A percentile compares a stretch with the other conserved stretches of the same genome.
These are phyloP conservation scores for Amblyopsis rosae DNA, from an alignment of 2,113 vertebrate genomes.

Conservation along the genomic window DNA sequence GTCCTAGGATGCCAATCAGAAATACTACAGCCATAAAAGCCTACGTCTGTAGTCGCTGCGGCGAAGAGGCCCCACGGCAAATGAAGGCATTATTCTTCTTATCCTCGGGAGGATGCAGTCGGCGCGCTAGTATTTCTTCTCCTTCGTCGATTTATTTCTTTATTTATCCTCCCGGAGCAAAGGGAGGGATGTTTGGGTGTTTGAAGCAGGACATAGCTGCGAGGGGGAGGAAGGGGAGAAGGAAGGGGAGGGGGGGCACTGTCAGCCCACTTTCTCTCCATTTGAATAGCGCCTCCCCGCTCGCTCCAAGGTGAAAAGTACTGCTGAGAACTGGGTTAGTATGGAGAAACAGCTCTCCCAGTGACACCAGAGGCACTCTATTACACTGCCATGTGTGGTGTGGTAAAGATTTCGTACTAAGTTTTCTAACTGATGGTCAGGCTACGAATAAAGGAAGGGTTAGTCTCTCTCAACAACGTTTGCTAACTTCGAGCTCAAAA, in stretches of 20 bases:
- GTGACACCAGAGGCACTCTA: constrained; percentile 10
- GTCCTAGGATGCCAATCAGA: constrained; percentile 80
- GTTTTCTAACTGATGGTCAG: constrained; percentile 1
- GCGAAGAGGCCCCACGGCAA: constrained; percentile 71
- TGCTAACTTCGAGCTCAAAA: too few relatives aligned
- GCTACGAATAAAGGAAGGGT: too few relatives aligned
- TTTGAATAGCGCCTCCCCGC: constrained; percentile 68
- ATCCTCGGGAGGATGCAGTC: constrained; percentile 69
- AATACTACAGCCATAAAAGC: constrained; percentile 81
- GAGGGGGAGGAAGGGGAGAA: constrained; percentile 8
- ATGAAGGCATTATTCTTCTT: constrained; percentile 80
- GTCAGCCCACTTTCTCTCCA: constrained; percentile 71
- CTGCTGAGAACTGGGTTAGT: constrained; percentile 66
- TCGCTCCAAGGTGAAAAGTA: constrained; percentile 68
- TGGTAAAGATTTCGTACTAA: too few relatives aligned
- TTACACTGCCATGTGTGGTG: too few relatives aligned
- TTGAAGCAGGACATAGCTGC: constrained; percentile 68
- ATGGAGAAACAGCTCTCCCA: neutral
- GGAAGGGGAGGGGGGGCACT: constrained; percentile 35
- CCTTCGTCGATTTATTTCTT: constrained; percentile 66
- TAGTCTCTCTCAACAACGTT: too few relatives aligned
- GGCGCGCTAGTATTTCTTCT: constrained; percentile 64
- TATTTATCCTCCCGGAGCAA: constrained; percentile 69
- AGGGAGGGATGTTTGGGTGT: constrained; percentile 62
- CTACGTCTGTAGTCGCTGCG: constrained; percentile 68